Conservation (phyloP, 2,797 vertebrate genomes). For the Natrix natrix region DNA sequence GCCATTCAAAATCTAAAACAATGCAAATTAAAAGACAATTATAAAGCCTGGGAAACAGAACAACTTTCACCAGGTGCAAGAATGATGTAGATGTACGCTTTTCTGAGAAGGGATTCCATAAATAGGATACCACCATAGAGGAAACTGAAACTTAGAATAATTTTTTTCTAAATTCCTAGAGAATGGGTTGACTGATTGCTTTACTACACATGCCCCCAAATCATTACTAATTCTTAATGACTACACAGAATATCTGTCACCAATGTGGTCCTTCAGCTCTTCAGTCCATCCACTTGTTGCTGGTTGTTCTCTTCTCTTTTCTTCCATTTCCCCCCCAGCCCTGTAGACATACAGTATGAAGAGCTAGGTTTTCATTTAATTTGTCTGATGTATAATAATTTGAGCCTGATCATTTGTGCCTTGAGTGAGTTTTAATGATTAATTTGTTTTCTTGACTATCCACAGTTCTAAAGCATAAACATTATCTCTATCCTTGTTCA, state of each 20-base stretch:
- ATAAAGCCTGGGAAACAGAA: background rate
- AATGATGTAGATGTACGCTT: background rate
- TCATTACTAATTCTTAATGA: background rate
- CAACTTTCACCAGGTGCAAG: background rate
- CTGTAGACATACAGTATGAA: background rate
- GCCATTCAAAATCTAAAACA: background rate
- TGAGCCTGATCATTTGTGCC: background rate
- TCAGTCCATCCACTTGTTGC: background rate
- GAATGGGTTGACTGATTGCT: background rate
- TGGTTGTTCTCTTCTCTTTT: background rate
- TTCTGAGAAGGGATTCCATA: background rate
- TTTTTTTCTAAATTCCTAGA: background rate
- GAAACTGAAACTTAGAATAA: background rate
- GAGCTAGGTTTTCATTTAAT: background rate
- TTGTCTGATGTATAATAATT: background rate
- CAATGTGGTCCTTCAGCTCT: background rate
- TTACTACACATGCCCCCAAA: background rate
- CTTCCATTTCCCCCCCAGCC: background rate
- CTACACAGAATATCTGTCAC: background rate
- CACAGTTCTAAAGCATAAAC: background rate
- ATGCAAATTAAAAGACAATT: background rate
- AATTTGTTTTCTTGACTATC: background rate
- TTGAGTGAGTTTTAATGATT: background rate
- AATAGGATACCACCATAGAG: background rate
- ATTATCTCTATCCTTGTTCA: background rate